Evolutionary conservation across 1,140 invertebrate species (phyloP).

Genomic region (Uloborus diversus): DNA sequence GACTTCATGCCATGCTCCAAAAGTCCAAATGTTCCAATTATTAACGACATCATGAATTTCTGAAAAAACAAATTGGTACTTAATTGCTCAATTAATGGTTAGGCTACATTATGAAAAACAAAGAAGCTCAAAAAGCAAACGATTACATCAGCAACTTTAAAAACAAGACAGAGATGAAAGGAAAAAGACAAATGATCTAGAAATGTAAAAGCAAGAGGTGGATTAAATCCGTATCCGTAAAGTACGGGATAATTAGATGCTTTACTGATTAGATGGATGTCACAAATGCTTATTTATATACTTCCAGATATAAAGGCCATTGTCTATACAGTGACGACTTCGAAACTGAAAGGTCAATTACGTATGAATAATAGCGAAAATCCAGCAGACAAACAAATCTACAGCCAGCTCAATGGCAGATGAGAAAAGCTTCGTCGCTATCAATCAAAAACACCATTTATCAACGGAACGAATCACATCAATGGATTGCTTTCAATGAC

Average conservation of each 20-base stretch:
- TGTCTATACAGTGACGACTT: background rate
- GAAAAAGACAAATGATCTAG: no score
- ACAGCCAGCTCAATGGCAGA: background rate
- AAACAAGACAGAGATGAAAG: no score
- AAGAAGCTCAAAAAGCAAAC: no score
- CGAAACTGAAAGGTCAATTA: background rate
- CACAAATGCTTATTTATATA: background rate
- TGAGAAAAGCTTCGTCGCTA: slow-evolving; percentile 5
- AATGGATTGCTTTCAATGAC: slow-evolving; percentile 22
- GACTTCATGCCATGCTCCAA: no score
- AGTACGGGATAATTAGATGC: background rate
- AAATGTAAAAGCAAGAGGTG: no score
- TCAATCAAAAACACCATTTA: slow-evolving; percentile 38
- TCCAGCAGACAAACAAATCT: background rate
- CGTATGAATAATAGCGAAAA: background rate
- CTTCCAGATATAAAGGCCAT: background rate
- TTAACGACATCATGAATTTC: no score
- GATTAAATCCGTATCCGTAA: no score
- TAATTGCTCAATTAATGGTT: no score
- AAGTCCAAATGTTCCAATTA: no score
- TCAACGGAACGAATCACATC: slow-evolving; percentile 34
- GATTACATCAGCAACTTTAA: no score
- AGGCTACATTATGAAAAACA: no score
- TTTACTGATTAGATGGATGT: background rate
- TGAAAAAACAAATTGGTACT: no score